Evolutionary conservation across 2,113 vertebrate species (phyloP).

Genomic region (Nettapus auritus): DNA sequence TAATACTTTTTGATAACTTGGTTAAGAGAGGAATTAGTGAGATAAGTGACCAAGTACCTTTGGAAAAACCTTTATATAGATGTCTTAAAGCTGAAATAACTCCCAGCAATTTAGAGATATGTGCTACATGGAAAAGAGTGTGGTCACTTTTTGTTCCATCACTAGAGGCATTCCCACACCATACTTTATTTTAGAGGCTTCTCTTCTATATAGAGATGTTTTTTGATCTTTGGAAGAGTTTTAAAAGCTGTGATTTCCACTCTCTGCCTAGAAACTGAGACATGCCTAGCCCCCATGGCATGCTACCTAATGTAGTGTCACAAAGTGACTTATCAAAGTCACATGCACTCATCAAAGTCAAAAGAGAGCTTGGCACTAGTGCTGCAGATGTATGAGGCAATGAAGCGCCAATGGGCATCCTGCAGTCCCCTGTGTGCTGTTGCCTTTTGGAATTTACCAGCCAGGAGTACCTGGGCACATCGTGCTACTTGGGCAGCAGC

Average conservation of each 20-base stretch:
- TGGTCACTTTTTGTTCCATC: neutral
- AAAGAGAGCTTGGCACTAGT: neutral
- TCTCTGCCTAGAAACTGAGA: neutral
- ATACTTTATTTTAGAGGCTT: neutral
- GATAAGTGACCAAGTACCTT: neutral
- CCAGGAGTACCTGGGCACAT: rapidly evolving
- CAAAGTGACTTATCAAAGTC: neutral
- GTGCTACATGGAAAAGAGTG: neutral
- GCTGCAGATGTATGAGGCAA: neutral
- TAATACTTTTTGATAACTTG: constrained; percentile 13
- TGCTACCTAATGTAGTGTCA: rapidly evolving
- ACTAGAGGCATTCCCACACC: neutral
- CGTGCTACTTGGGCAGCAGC: neutral
- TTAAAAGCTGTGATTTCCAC: neutral
- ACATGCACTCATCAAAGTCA: rapidly evolving
- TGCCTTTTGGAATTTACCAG: neutral
- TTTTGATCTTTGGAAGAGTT: neutral
- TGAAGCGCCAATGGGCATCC: rapidly evolving
- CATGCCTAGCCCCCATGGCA: rapidly evolving
- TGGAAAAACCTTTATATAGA: neutral
- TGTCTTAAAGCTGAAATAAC: constrained; percentile 1
- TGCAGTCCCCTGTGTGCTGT: rapidly evolving
- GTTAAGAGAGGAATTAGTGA: constrained; percentile 29
- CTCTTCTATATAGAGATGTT: neutral
- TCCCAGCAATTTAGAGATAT: neutral